These are phyloP conservation scores for Turnix velox DNA, from an alignment of 2,113 vertebrate species.

Conservation along the genomic window DNA sequence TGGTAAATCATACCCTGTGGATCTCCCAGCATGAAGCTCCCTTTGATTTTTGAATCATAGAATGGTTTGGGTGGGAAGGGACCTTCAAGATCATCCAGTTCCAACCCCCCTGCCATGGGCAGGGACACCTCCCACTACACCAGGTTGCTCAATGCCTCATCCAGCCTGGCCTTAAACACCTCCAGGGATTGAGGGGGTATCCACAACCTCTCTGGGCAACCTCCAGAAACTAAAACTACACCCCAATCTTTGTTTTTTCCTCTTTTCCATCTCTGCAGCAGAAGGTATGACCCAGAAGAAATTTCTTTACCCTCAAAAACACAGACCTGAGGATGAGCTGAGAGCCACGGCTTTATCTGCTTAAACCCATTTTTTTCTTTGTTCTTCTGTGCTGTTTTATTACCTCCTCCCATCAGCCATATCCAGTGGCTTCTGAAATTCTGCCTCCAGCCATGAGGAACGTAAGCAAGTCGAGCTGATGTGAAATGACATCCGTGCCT, in stretches of 20 bases:
- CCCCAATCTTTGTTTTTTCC: background rate
- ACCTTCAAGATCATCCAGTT: too few relatives aligned
- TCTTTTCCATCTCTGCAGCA: background rate
- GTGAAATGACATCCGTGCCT: conserved; percentile 58
- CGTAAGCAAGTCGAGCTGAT: conserved; percentile 58
- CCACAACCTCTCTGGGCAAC: too few relatives aligned
- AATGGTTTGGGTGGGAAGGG: too few relatives aligned
- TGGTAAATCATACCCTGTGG: background rate
- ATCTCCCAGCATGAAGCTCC: background rate
- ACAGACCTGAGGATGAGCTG: background rate
- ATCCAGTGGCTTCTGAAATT: conserved; percentile 35
- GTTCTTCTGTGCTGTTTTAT: conserved; percentile 39
- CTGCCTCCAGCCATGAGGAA: conserved; percentile 55
- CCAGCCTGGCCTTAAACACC: too few relatives aligned
- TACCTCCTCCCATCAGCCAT: conserved; percentile 21
- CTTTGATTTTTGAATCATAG: conserved; percentile 21
- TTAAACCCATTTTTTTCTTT: conserved; percentile 29
- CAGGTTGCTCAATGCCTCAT: too few relatives aligned
- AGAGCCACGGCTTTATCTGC: background rate
- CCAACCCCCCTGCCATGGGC: too few relatives aligned
- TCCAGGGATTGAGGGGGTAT: too few relatives aligned
- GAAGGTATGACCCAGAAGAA: background rate
- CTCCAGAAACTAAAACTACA: background rate
- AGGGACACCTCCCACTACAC: too few relatives aligned
- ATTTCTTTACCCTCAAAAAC: conserved; percentile 12